Evolutionary conservation across 2,888 invertebrate species (phyloP).

Genomic region (Orthosia gracilis): DNA sequence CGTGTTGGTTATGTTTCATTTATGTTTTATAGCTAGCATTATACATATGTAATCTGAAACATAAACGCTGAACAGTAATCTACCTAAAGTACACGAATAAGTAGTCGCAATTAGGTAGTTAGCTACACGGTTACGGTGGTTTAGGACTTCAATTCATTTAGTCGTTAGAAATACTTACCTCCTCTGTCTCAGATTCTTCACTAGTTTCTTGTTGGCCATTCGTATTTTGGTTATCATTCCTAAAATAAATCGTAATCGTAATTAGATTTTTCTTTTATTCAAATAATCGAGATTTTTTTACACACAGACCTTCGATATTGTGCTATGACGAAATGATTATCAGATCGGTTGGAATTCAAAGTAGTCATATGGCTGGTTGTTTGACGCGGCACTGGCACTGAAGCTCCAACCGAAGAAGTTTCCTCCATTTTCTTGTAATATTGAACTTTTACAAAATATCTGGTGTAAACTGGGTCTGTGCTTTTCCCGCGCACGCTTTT

Average conservation of each 20-base stretch:
- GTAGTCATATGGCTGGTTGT: slow-evolving; percentile 56
- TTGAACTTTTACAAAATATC: not conserved
- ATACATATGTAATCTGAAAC: not conserved
- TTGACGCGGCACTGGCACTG: slow-evolving; percentile 57
- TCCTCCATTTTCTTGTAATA: slow-evolving; percentile 61
- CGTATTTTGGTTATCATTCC: slow-evolving; percentile 66
- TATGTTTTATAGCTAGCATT: not conserved
- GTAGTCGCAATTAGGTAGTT: too few relatives aligned
- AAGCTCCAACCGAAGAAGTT: slow-evolving; percentile 59
- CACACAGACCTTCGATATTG: slow-evolving; percentile 78
- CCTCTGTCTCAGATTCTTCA: slow-evolving; percentile 81
- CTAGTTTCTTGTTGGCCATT: slow-evolving; percentile 74
- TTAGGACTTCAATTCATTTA: too few relatives aligned
- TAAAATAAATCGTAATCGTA: slow-evolving; percentile 49
- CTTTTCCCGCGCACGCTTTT: slow-evolving; percentile 40
- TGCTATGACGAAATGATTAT: slow-evolving; percentile 78
- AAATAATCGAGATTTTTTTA: too few relatives aligned
- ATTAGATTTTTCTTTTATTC: not conserved
- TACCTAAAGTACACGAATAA: not conserved
- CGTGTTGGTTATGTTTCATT: not conserved
- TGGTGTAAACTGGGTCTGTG: not conserved
- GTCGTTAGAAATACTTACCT: slow-evolving; percentile 68
- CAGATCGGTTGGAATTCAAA: slow-evolving; percentile 61
- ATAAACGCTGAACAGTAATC: not conserved
- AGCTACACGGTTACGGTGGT: too few relatives aligned